These are phyloP conservation scores for Euzophera pinguis DNA, from an alignment of 2,888 invertebrate species.

Conservation along the genomic window DNA sequence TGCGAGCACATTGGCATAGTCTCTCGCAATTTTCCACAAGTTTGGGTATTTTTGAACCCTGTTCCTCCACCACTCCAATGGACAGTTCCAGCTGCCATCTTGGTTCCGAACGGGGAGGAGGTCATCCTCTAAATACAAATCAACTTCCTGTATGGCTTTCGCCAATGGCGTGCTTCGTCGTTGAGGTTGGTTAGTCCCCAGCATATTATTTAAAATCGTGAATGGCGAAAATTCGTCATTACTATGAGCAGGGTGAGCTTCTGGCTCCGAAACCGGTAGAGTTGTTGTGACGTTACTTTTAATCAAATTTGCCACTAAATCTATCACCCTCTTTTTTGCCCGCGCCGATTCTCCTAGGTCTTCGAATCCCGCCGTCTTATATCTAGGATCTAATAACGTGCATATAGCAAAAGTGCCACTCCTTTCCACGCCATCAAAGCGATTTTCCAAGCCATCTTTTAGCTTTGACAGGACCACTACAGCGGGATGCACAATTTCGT, in stretches of 20 bases:
- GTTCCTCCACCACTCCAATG: background rate
- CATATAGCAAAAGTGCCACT: background rate
- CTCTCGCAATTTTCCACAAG: background rate
- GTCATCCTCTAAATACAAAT: background rate
- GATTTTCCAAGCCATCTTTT: background rate
- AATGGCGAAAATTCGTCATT: background rate
- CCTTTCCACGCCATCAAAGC: background rate
- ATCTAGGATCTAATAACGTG: slow-evolving; percentile 2
- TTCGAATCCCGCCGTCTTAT: background rate
- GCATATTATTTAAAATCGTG: background rate
- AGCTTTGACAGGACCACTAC: background rate
- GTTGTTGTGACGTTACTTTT: too few species aligned
- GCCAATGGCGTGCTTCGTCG: background rate
- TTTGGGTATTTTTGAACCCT: background rate
- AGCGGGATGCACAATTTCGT: background rate
- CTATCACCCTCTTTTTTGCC: background rate
- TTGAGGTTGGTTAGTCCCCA: background rate
- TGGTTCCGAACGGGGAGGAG: background rate
- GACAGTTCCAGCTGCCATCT: background rate
- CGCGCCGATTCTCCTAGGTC: background rate
- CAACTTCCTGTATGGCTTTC: background rate
- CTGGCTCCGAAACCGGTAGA: background rate
- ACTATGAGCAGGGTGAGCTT: background rate
- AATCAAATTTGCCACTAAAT: too few species aligned
- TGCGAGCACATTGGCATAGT: background rate